Evolutionary conservation across 64 coral and sea anemone species (phyloP).

Genomic region (Dendrophyllia cribrosa): DNA sequence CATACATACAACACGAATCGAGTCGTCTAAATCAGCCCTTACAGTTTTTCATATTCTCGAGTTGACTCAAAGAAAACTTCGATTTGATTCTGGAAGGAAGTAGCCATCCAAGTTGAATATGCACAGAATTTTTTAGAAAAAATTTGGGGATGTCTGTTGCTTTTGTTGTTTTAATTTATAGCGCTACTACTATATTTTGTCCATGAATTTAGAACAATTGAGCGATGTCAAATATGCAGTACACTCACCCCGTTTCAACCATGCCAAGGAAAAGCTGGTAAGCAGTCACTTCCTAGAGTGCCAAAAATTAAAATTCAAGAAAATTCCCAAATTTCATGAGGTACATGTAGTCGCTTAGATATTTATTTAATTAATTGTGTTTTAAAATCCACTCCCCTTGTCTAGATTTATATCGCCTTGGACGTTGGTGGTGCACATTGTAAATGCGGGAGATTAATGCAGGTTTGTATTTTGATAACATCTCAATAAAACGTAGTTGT

Average conservation of each 20-base stretch:
- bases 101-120: too few relatives aligned
- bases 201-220: slow-evolving; percentile 63
- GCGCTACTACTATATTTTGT: neutral
- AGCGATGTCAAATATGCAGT: slow-evolving; percentile 59
- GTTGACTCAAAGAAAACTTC: too few relatives aligned
- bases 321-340: too few relatives aligned
- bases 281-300: neutral
- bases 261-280: slow-evolving; percentile 81
- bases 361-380: too few relatives aligned
- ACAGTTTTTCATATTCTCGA: too few relatives aligned
- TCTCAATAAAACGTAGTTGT: too few relatives aligned
- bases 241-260: slow-evolving; percentile 70
- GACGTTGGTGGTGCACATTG: slow-evolving; percentile 37
- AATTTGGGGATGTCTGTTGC: neutral
- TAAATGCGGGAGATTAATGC: slow-evolving; percentile 38
- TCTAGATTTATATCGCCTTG: slow-evolving; percentile 50
- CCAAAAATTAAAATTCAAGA: too few relatives aligned
- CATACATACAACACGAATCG: too few relatives aligned
- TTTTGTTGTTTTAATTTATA: neutral
- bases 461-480: neutral
- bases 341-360: too few relatives aligned
- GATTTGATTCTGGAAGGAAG: too few relatives aligned
- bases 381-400: neutral
- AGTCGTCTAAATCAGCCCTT: too few relatives aligned
- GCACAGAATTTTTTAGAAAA: neutral